phyloP scores from a whole-genome alignment of 2,888 invertebrate species.

The Epinotia ramella region DNA sequence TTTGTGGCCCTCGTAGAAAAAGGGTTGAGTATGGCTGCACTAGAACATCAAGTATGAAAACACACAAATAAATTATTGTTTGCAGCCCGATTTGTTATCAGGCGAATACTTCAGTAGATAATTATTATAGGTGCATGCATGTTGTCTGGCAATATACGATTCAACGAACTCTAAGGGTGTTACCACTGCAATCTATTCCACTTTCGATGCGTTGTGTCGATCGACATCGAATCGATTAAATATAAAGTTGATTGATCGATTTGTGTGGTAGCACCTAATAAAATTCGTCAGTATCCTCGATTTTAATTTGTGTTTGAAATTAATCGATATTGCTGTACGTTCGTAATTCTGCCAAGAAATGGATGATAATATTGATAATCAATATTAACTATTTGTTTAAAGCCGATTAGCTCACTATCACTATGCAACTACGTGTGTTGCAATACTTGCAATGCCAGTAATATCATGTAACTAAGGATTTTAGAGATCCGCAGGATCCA shows the following conservation, averaged over 20 bases:
- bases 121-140: neutral
- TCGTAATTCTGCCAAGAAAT: neutral
- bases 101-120: slow-evolving; percentile 20
- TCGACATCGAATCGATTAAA: neutral
- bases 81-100: slow-evolving; percentile 39
- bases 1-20: too few species aligned
- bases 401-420: neutral
- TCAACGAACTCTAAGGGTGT: slow-evolving; percentile 25
- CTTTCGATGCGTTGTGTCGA: neutral
- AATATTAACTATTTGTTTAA: too few species aligned
- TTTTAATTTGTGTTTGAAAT: too few species aligned
- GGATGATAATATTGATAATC: too few species aligned
- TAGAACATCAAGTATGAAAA: neutral
- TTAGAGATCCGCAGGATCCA: neutral
- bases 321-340: neutral
- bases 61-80: neutral
- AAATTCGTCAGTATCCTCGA: too few species aligned
- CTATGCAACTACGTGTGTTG: neutral
- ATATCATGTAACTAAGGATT: neutral
- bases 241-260: too few species aligned
- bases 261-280: too few species aligned
- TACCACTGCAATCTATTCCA: neutral
- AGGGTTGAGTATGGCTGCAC: too few species aligned
- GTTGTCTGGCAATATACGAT: slow-evolving; percentile 5
- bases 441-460: neutral